Conservation (phyloP, 2,797 vertebrate species). For the Labroides dimidiatus region DNA sequence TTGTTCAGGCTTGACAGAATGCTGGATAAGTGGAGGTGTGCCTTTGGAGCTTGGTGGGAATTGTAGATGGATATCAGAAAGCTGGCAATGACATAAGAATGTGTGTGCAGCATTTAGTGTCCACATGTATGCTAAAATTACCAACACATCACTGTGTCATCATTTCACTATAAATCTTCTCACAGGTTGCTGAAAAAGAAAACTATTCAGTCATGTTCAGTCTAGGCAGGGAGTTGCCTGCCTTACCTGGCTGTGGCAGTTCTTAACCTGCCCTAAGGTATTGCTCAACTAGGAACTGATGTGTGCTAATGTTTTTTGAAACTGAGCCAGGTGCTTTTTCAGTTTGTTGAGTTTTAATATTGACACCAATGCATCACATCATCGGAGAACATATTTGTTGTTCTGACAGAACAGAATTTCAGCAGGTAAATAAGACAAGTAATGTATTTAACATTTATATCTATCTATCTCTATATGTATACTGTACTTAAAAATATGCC, state of each 20-base stretch:
- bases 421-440: background rate
- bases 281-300: conserved; percentile 34
- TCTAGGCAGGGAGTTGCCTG: conserved; percentile 7
- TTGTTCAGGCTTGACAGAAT: background rate
- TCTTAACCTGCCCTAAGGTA: conserved; percentile 45
- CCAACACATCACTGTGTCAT: background rate
- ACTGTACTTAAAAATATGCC: too few species aligned
- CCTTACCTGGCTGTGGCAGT: conserved; percentile 11
- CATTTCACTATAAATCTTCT: conserved; percentile 8
- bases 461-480: background rate
- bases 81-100: background rate
- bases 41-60: conserved; percentile 2
- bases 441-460: background rate
- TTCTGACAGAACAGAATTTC: background rate
- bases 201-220: background rate
- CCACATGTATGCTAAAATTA: background rate
- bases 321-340: background rate
- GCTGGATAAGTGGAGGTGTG: conserved; percentile 2
- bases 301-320: conserved; percentile 18
- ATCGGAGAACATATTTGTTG: background rate
- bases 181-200: background rate
- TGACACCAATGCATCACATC: background rate
- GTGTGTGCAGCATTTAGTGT: background rate
- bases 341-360: background rate
- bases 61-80: background rate